phyloP scores from a whole-genome alignment of 2,113 vertebrate species.

The Tupaia tana region DNA sequence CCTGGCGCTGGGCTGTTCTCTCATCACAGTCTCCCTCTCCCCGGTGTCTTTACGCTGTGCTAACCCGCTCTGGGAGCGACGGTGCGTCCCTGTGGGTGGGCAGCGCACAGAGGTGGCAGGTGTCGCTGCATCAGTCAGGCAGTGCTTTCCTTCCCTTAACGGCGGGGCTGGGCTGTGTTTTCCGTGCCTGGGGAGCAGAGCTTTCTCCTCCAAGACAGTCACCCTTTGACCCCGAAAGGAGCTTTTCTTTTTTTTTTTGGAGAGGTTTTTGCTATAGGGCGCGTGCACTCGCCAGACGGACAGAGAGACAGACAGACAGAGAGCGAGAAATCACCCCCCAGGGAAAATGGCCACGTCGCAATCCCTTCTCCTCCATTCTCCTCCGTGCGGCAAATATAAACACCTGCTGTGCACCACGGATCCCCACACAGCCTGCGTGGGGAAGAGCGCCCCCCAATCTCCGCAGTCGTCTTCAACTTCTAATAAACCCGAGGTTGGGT shows the following conservation, averaged over 20 bases:
- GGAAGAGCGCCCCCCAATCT: too few relatives aligned
- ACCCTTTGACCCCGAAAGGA: background rate
- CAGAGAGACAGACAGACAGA: too few relatives aligned
- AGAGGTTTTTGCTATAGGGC: too few relatives aligned
- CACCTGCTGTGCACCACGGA: accelerated
- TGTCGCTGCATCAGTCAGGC: background rate
- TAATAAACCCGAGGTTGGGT: background rate
- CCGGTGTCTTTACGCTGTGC: background rate
- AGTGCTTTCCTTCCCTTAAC: background rate
- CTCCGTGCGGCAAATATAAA: background rate
- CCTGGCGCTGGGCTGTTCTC: background rate
- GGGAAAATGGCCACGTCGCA: too few relatives aligned
- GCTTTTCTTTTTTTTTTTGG: too few relatives aligned
- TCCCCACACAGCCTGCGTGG: background rate
- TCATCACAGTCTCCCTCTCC: background rate
- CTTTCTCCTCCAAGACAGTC: background rate
- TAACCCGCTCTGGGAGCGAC: background rate
- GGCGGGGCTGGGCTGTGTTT: background rate
- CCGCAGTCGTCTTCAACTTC: background rate
- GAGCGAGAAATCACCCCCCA: too few relatives aligned
- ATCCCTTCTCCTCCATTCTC: too few relatives aligned
- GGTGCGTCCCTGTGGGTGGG: background rate
- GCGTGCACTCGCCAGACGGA: too few relatives aligned
- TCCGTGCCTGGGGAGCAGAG: background rate
- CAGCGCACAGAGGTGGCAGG: too few relatives aligned